Conservation (phyloP, 2,797 vertebrate genomes). For the Galagoides demidoff region DNA sequence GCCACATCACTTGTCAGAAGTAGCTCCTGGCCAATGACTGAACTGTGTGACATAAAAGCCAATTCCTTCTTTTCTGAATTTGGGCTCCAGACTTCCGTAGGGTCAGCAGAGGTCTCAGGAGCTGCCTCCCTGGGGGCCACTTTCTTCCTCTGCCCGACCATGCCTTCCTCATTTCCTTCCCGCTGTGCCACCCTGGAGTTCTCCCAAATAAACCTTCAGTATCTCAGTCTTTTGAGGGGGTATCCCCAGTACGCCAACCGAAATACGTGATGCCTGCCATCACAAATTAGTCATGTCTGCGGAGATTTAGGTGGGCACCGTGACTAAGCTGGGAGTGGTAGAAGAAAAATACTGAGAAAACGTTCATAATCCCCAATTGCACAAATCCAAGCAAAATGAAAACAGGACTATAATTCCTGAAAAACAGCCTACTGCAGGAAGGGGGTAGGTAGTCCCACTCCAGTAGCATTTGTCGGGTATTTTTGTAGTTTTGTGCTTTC, state of each 20-base stretch:
- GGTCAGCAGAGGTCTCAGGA: background rate
- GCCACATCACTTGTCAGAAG: background rate
- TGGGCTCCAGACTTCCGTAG: background rate
- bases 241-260: background rate
- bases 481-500: conserved; percentile 27
- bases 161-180: background rate
- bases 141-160: background rate
- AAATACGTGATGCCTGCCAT: background rate
- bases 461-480: background rate
- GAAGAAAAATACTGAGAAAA: background rate
- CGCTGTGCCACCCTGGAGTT: background rate
- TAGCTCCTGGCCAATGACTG: background rate
- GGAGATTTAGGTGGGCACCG: background rate
- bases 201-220: background rate
- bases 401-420: background rate
- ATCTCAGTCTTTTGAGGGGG: background rate
- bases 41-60: background rate
- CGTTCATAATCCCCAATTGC: background rate
- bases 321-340: background rate
- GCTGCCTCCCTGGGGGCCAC: background rate
- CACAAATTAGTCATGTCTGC: background rate
- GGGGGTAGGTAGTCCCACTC: background rate
- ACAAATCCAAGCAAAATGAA: background rate
- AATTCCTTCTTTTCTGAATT: background rate
- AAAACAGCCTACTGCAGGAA: background rate